Conservation (phyloP, 2,888 invertebrate genomes). For the Anorthoa munda region DNA sequence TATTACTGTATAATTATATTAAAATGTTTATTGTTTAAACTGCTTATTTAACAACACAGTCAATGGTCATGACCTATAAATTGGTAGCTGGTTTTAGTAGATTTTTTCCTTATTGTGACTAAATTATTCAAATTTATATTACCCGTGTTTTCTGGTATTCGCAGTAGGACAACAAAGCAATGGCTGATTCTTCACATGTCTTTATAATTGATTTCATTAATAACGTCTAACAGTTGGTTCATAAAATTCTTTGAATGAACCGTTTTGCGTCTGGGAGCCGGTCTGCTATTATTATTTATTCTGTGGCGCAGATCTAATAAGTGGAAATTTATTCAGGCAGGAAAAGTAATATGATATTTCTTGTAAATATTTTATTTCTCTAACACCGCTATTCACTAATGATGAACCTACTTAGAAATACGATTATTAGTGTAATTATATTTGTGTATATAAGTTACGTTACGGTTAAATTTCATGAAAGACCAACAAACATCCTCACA, state of each 20-base stretch:
- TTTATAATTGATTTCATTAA: neutral
- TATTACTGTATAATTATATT: neutral
- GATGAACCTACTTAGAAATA: neutral
- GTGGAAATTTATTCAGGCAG: constrained; percentile 8
- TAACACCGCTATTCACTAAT: neutral
- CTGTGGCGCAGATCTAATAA: constrained; percentile 8
- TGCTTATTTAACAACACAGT: neutral
- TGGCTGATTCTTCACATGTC: neutral
- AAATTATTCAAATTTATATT: constrained; percentile 3
- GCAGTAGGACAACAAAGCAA: neutral
- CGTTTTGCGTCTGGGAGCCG: neutral
- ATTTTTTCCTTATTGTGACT: neutral
- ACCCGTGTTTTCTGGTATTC: neutral
- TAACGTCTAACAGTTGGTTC: neutral
- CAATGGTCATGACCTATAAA: neutral
- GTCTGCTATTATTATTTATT: neutral
- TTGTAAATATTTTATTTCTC: constrained; percentile 19
- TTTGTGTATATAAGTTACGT: too few species aligned
- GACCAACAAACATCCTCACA: too few species aligned
- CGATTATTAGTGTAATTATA: neutral
- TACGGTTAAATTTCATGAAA: too few species aligned
- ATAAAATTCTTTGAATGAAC: constrained; percentile 21
- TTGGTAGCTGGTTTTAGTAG: neutral
- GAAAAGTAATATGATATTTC: constrained; percentile 12
- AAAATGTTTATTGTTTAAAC: constrained; percentile 8